phyloP scores from a whole-genome alignment of 2,797 vertebrate species.

The Arnoldichthys spilopterus region DNA sequence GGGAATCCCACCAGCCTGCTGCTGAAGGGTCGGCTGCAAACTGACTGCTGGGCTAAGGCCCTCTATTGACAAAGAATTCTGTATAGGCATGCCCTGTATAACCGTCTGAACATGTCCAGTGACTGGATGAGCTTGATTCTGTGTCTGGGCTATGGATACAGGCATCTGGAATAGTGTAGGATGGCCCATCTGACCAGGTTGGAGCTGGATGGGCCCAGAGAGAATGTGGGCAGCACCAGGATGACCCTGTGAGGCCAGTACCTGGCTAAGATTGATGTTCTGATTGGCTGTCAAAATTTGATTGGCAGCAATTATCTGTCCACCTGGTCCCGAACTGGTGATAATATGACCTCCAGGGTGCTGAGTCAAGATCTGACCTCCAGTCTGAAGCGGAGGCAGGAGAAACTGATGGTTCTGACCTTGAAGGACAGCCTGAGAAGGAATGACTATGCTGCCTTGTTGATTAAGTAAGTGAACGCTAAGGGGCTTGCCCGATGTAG shows the following conservation, averaged over 20 bases:
- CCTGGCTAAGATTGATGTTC: constrained; percentile 90
- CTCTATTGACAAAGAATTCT: constrained; percentile 84
- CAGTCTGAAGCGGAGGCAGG: constrained; percentile 86
- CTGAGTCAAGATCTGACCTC: constrained; percentile 88
- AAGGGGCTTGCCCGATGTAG: constrained; percentile 84
- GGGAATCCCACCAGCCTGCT: constrained; percentile 73
- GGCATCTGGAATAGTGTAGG: constrained; percentile 95
- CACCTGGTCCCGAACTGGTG: constrained; percentile 85
- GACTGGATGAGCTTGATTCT: constrained; percentile 83
- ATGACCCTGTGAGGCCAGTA: constrained; percentile 87
- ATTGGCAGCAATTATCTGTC: constrained; percentile 89
- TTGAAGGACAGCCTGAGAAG: constrained; percentile 86
- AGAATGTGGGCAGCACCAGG: constrained; percentile 90
- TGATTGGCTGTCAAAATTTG: constrained; percentile 89
- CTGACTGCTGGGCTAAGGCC: constrained; percentile 83
- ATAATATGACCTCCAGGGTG: constrained; percentile 87
- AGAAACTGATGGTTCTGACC: constrained; percentile 94
- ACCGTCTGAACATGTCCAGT: constrained; percentile 83
- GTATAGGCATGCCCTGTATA: constrained; percentile 90
- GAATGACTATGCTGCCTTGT: constrained; percentile 92
- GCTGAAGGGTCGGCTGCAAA: constrained; percentile 80
- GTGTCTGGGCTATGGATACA: constrained; percentile 82
- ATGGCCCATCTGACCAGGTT: constrained; percentile 88
- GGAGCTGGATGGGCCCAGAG: constrained; percentile 88
- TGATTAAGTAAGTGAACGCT: constrained; percentile 93